These are phyloP conservation scores for Acleris sparsana DNA, from an alignment of 2,888 invertebrate species.

Conservation along the genomic window DNA sequence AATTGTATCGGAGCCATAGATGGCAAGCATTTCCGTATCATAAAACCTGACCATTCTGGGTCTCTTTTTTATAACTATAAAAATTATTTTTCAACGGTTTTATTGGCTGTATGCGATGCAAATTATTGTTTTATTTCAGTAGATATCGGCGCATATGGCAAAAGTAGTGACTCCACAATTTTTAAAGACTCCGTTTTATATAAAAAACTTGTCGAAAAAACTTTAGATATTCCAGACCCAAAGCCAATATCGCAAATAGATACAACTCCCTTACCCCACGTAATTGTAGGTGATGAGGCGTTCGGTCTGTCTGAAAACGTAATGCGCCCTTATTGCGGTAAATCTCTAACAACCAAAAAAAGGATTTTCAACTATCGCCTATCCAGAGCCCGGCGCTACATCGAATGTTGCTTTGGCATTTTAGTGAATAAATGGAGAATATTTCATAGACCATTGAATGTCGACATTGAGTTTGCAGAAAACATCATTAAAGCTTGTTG, in stretches of 20 bases:
- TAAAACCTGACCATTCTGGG: constrained; percentile 26
- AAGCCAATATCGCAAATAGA: too few relatives aligned
- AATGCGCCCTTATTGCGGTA: constrained; percentile 35
- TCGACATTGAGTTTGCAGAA: constrained; percentile 29
- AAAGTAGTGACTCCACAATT: too few relatives aligned
- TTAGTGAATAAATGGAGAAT: constrained; percentile 37
- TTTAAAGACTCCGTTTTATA: too few relatives aligned
- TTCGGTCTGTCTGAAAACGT: constrained; percentile 27
- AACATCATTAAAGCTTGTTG: constrained; percentile 35
- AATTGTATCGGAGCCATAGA: too few relatives aligned
- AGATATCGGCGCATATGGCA: too few relatives aligned
- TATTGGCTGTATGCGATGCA: constrained; percentile 15
- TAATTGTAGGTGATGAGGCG: constrained; percentile 34
- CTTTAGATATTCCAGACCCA: too few relatives aligned
- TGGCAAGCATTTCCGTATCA: constrained; percentile 12
- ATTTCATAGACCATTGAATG: constrained; percentile 36
- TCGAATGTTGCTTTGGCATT: constrained; percentile 37
- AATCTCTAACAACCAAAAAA: constrained; percentile 24
- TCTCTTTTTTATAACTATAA: constrained; percentile 14
- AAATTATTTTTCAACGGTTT: constrained; percentile 10
- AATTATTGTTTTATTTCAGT: too few relatives aligned
- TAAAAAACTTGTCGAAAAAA: too few relatives aligned
- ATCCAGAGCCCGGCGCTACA: constrained; percentile 33
- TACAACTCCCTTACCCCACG: constrained; percentile 15
- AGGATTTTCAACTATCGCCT: constrained; percentile 35